Conservation (phyloP, 2,888 invertebrate genomes). For the Sisyra nigra region DNA sequence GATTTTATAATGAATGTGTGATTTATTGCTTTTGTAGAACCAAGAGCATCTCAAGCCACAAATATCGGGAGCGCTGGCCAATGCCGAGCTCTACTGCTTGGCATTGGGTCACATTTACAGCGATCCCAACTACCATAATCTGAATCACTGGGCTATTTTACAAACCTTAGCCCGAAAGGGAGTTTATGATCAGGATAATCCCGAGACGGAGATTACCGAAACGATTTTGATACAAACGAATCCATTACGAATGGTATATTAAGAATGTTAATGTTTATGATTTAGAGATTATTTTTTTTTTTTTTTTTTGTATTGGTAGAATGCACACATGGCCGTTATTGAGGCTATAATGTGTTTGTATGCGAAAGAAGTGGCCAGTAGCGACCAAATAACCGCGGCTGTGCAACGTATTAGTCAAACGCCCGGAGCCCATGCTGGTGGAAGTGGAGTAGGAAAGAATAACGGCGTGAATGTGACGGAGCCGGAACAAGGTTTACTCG, state of each 20-base stretch:
- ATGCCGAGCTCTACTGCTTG: slow-evolving; percentile 87
- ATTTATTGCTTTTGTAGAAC: slow-evolving; percentile 48
- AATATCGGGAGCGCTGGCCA: slow-evolving; percentile 79
- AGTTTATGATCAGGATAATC: slow-evolving; percentile 66
- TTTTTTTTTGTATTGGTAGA: slow-evolving; percentile 37
- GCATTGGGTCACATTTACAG: slow-evolving; percentile 91
- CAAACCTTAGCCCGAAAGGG: slow-evolving; percentile 87
- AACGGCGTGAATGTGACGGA: slow-evolving; percentile 26
- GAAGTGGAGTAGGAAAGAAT: neutral
- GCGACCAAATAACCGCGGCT: slow-evolving; percentile 73
- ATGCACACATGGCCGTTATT: slow-evolving; percentile 89
- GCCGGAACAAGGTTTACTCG: slow-evolving; percentile 67
- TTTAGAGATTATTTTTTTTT: neutral
- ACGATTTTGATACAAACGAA: slow-evolving; percentile 91
- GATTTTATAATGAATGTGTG: too few relatives aligned
- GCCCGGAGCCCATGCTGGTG: slow-evolving; percentile 17
- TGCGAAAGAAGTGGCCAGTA: slow-evolving; percentile 79
- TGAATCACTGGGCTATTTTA: slow-evolving; percentile 89
- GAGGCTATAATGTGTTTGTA: slow-evolving; percentile 90
- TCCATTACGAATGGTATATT: slow-evolving; percentile 72
- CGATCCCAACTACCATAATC: slow-evolving; percentile 89
- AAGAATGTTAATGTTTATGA: neutral
- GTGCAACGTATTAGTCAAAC: slow-evolving; percentile 56
- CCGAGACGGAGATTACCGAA: slow-evolving; percentile 82
- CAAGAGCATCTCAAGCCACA: slow-evolving; percentile 88